Percentiles rank a stretch among this genome's conserved stretches.
Evolutionary conservation across 37 sponge, comb jelly and placozoan species (phyloP).

Genomic region (Chondrilla cf. caribensis): DNA sequence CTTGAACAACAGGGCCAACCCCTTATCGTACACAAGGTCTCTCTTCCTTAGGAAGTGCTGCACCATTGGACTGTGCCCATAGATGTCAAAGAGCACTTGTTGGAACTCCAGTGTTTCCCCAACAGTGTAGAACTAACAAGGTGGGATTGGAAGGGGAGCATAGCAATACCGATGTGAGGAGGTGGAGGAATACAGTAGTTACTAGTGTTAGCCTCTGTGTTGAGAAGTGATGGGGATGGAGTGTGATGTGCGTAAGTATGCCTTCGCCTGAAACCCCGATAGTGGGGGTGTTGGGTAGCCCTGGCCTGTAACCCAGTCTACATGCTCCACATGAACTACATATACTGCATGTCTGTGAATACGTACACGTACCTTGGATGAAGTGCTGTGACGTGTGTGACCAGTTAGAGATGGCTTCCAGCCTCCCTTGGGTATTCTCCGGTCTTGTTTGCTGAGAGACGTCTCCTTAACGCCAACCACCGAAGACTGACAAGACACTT

Average conservation of each 20-base stretch:
- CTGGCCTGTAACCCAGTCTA: no score
- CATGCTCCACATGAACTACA: no score
- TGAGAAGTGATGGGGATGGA: no score
- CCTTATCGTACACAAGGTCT: background rate
- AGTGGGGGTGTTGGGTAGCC: no score
- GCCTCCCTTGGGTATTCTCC: background rate
- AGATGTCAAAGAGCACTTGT: conserved; percentile 55
- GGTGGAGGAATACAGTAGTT: background rate
- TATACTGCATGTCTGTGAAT: background rate
- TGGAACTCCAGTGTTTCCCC: conserved; percentile 55
- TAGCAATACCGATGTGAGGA: background rate
- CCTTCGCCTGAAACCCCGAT: no score
- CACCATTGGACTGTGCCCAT: conserved; percentile 83
- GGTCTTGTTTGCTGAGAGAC: background rate
- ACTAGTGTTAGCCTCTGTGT: background rate
- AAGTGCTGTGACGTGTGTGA: background rate
- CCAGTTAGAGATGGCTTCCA: background rate
- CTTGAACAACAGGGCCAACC: conserved; percentile 34
- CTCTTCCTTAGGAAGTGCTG: conserved; percentile 44
- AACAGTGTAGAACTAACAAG: conserved; percentile 24
- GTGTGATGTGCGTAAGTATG: no score
- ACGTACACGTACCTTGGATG: background rate
- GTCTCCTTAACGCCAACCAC: no score
- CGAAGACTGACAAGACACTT: background rate
- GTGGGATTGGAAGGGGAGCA: background rate